Evolutionary conservation across 1,140 invertebrate species (phyloP).

Genomic region (Bombus superbus): DNA sequence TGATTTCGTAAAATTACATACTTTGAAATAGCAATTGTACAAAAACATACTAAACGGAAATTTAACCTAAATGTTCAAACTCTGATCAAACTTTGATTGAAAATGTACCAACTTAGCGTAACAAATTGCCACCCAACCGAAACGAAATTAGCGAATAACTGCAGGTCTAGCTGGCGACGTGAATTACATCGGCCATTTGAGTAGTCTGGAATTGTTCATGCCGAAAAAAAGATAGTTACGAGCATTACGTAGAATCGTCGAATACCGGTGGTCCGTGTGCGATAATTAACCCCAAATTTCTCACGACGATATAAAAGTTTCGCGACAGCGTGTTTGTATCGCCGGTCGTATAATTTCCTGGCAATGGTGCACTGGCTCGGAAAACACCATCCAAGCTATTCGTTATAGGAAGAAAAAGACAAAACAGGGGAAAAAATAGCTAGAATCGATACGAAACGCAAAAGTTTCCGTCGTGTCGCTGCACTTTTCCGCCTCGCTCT

Average conservation of each 20-base stretch:
- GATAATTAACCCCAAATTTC: conserved; percentile 58
- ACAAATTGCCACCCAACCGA: neutral
- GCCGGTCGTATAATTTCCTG: conserved; percentile 63
- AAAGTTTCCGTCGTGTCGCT: conserved; percentile 38
- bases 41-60: too few relatives aligned
- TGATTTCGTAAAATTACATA: too few relatives aligned
- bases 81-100: neutral
- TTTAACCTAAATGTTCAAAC: neutral
- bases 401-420: conserved; percentile 55
- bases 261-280: neutral
- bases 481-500: neutral
- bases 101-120: neutral
- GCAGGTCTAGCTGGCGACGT: neutral
- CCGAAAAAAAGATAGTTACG: neutral
- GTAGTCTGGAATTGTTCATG: neutral
- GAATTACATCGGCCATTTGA: conserved; percentile 8
- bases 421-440: neutral
- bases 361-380: conserved; percentile 45
- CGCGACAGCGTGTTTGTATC: conserved; percentile 40
- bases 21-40: too few relatives aligned
- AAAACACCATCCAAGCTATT: conserved; percentile 49
- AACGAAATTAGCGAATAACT: conserved; percentile 1
- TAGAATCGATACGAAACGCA: conserved; percentile 66
- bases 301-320: conserved; percentile 50
- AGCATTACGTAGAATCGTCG: conserved; percentile 24